These are phyloP conservation scores for Bergia sp. DNA, from an alignment of 92 coral and sea anemone genomes.

Conservation along the genomic window DNA sequence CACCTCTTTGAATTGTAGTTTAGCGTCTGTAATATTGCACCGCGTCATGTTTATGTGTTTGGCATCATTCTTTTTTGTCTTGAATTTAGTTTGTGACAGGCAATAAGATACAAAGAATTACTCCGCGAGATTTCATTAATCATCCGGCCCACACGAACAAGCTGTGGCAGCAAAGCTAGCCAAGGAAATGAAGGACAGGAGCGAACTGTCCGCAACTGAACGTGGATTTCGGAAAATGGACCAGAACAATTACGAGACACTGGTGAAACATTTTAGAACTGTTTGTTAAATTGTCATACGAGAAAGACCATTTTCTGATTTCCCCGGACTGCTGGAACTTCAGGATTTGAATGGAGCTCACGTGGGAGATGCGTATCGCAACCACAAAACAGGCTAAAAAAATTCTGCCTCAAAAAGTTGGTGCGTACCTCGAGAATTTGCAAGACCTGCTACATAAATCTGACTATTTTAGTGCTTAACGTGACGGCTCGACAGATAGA, in stretches of 20 bases:
- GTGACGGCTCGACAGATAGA: too few relatives aligned
- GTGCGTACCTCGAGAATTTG: too few relatives aligned
- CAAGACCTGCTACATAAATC: too few relatives aligned
- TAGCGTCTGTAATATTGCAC: too few relatives aligned
- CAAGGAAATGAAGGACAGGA: constrained; percentile 14
- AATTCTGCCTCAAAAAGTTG: too few relatives aligned
- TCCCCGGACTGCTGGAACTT: not conserved
- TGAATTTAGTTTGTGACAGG: constrained; percentile 24
- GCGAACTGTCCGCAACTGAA: constrained; percentile 21
- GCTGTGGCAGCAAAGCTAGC: constrained; percentile 20
- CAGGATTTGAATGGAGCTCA: constrained; percentile 13
- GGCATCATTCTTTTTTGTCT: constrained; percentile 9
- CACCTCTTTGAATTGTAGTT: too few relatives aligned
- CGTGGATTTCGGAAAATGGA: constrained; percentile 28
- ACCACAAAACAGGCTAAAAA: too few relatives aligned
- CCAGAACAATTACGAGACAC: not conserved
- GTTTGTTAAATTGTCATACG: not conserved
- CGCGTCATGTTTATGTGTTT: not conserved
- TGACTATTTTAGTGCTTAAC: too few relatives aligned
- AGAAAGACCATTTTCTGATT: not conserved
- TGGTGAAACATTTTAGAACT: not conserved
- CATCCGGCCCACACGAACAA: constrained; percentile 20
- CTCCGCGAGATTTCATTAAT: constrained; percentile 19
- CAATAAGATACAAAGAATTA: constrained; percentile 25
- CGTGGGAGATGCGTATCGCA: not conserved